Conservation (phyloP, 2,888 invertebrate genomes). For the Tenthredo scrophulariae region DNA sequence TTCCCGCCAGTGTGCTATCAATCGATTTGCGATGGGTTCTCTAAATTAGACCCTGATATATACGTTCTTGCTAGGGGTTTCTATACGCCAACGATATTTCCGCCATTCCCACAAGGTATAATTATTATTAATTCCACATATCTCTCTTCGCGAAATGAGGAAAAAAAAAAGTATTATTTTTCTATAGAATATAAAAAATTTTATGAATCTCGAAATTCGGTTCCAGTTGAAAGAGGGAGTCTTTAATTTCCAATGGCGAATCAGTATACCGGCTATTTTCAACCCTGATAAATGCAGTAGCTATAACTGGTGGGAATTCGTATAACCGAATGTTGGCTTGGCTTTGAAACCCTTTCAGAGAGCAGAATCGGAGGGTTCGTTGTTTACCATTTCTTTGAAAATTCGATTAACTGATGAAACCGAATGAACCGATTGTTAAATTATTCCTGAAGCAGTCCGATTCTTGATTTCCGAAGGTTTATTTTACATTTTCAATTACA, state of each 20-base stretch:
- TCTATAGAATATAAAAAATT: neutral
- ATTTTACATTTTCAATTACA: conserved; percentile 26
- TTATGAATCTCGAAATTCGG: neutral
- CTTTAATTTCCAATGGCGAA: neutral
- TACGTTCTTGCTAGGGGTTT: conserved; percentile 1
- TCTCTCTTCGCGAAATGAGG: neutral
- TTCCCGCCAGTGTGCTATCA: conserved; percentile 40
- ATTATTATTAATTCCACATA: neutral
- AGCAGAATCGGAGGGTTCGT: neutral
- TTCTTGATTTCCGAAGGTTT: conserved; percentile 7
- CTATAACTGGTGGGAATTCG: neutral
- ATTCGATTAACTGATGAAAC: neutral
- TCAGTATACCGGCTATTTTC: neutral
- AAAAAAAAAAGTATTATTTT: neutral
- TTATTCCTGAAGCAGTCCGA: neutral
- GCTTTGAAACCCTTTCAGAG: neutral
- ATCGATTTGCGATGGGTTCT: conserved; percentile 45
- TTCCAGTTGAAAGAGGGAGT: neutral
- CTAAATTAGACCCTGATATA: conserved; percentile 26
- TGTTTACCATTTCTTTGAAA: neutral
- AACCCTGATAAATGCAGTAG: neutral
- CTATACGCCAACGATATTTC: neutral
- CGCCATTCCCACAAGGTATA: neutral
- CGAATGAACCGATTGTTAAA: neutral
- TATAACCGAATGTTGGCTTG: neutral